Evolutionary conservation across 2,113 vertebrate genomes (phyloP).

Genomic region (Speoplatyrhinus poulsoni): DNA sequence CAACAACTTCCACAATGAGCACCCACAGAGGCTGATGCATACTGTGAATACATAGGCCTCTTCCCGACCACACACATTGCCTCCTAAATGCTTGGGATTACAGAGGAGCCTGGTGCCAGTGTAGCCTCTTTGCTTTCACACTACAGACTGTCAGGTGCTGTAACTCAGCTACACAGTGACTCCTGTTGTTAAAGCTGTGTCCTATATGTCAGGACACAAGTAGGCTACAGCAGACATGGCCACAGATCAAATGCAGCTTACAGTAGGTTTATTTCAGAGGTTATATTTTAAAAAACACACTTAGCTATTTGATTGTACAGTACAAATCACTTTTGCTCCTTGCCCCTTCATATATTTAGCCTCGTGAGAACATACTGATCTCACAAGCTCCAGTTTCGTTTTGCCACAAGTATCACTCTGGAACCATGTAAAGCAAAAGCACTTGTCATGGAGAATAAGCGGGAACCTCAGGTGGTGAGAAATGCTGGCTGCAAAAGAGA

Average conservation of each 20-base stretch:
- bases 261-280: not conserved
- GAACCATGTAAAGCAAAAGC: too few relatives aligned
- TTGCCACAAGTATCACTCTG: too few relatives aligned
- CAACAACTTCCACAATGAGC: not conserved
- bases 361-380: too few relatives aligned
- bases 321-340: too few relatives aligned
- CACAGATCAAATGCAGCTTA: slow-evolving; percentile 41
- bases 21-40: not conserved
- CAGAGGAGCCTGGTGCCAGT: slow-evolving; percentile 47
- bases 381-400: too few relatives aligned
- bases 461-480: too few relatives aligned
- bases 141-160: slow-evolving; percentile 38
- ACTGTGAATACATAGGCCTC: not conserved
- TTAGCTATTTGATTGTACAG: too few relatives aligned
- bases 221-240: slow-evolving; percentile 1
- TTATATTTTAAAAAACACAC: too few relatives aligned
- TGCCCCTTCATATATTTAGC: too few relatives aligned
- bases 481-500: too few relatives aligned
- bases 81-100: slow-evolving; percentile 46
- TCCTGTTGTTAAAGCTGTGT: slow-evolving; percentile 8
- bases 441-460: too few relatives aligned
- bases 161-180: slow-evolving; percentile 24
- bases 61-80: slow-evolving; percentile 4
- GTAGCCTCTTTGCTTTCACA: slow-evolving; percentile 38
- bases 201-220: slow-evolving; percentile 6